A percentile compares a stretch with the other conserved stretches of the same genome.
phyloP scores from a whole-genome alignment of 2,888 invertebrate genomes.

The Dugesia japonica region DNA sequence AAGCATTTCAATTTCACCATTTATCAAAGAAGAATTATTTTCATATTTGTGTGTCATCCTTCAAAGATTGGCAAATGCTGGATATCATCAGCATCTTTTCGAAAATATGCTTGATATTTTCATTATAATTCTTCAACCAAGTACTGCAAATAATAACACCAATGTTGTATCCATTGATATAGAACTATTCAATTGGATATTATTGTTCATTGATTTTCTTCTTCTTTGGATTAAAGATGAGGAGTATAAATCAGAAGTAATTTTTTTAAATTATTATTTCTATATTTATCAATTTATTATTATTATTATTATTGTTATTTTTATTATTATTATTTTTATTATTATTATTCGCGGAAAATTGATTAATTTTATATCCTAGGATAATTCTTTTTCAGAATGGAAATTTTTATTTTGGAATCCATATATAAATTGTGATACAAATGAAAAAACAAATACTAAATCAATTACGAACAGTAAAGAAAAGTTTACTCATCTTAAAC shows the following conservation, averaged over 20 bases:
- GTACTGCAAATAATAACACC: not conserved
- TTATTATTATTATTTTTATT: no score
- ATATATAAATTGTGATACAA: not conserved
- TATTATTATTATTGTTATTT: no score
- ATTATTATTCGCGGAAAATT: no score
- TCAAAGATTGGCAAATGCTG: not conserved
- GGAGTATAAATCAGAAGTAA: not conserved
- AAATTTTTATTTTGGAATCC: constrained; percentile 16
- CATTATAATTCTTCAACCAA: not conserved
- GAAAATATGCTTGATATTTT: constrained; percentile 11
- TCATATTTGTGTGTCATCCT: not conserved
- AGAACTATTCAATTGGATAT: not conserved
- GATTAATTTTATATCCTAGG: no score
- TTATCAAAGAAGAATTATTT: constrained; percentile 8
- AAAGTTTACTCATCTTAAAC: not conserved
- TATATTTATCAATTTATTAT: no score
- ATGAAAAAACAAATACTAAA: not conserved
- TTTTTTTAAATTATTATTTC: no score
- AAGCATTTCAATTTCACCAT: not conserved
- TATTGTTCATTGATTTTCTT: not conserved
- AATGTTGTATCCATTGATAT: not conserved
- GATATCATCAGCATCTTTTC: not conserved
- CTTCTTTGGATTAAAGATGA: not conserved
- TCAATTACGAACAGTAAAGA: not conserved
- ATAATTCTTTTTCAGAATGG: not conserved